Base-by-base conservation (phyloP, 2,888 invertebrate species). In the Synanthedon vespiformis region DNA sequence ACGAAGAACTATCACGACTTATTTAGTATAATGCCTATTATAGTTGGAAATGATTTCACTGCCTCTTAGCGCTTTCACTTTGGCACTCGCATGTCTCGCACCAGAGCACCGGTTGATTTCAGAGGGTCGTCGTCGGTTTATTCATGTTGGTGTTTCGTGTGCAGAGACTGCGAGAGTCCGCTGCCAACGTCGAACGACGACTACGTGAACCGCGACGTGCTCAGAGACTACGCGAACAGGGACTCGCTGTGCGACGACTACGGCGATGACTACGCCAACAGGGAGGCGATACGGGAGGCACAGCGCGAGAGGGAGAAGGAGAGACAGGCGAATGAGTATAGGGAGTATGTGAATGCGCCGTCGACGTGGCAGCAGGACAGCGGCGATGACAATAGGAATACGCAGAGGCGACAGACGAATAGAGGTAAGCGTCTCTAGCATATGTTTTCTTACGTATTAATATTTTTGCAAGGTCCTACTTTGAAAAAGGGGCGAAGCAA, bases 311-410 rank as follows among this genome's bases (percentile, higher is more conserved):
- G 78, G 16, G 82, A 84, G 55, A 58, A 77, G 44, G 75, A 81
- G 57, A 59, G 80, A 27, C 81, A 80, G 55, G 70, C 79, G 18
- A 65, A 67, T 48, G 88, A 87, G 61, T 88, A 84, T 63, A 65
- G 88, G 58, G 87, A 88, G 68, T 88, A 88, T 57, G 88, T 88
- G 50, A 88, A 88, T 64, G 88, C 88, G 60, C 81, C 86, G 18
- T 66, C 80, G 12, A 61, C 78, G 50, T 84, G 82, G 58, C 79
- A 75, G 57, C 74, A 73, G 54, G 79, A 79, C 54, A 59, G 64
- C 55, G 72, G 72, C 13, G 85, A 85, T 56, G 85, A 84, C 53
- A 81, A 84, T 55, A 69, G 83, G 61, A 84, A 79, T 56, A 80
- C 86, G 59, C 84, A 84, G 64, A 75, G 81, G 34, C 65, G 86